Evolutionary conservation across 2,113 vertebrate species (phyloP), one percentile per base, ranked within the genome.

Genomic region (Shinisaurus crocodilurus): DNA sequence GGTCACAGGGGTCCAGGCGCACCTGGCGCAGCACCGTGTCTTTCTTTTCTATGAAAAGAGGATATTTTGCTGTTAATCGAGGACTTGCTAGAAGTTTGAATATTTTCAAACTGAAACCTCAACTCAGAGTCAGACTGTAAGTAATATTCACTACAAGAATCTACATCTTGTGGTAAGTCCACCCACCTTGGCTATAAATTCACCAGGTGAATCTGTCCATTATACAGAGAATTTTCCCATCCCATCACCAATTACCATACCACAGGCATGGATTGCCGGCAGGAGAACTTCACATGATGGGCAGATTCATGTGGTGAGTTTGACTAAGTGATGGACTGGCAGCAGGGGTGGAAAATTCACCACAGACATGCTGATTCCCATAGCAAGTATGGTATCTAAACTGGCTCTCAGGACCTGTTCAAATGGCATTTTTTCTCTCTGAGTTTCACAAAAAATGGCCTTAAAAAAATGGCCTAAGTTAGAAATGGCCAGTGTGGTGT

Each of bases 11-110:
- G 96, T 99, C 99, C 95, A 99, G 97, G 84, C 99, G 99, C 82
- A 99, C 98, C 96, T 99, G 99, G 77, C 99, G 98, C 92, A 99
- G 97, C 92, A 99, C 98, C 0, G 99, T 99, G 97, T 99, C 99
- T 96, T 99, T 99, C 97, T 99, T 99, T 96, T 99, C 99, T 99
- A 97, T 8, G 85, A 88, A 87, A 86, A 34, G 18, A 92, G 40
- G 40, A 79, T 5, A 77, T 0, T 25, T 27, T 3, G 74, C 57
- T 29, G 54, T 96, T 88, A 95, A 77, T 70, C n/a, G 91, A 90
- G 1, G 45, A 34, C 29, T 32, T 67, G 1, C 50, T n/a, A n/a
- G n/a, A n/a, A n/a, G n/a, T n/a, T n/a, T n/a, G n/a, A 5, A 12
- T 3, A n/a, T 18, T 25, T 70, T 63, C 32, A 70, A n/a, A 48